These are phyloP conservation scores for Platorchestia sp. DNA, from an alignment of 1,140 invertebrate genomes.

Conservation along the genomic window DNA sequence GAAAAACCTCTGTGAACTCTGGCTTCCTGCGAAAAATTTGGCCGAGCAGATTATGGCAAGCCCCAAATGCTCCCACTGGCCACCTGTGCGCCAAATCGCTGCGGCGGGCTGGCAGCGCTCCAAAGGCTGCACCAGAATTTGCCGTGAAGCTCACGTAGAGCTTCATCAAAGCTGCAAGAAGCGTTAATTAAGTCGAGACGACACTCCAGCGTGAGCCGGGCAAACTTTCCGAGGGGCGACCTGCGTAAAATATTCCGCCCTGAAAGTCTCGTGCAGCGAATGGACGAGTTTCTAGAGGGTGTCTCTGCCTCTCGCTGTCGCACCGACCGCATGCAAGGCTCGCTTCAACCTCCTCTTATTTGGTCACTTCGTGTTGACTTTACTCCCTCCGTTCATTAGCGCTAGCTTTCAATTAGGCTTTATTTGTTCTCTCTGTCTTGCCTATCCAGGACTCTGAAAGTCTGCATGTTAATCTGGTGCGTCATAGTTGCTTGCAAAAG, in stretches of 20 bases:
- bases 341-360: neutral
- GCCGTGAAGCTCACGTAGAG: neutral
- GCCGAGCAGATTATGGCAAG: neutral
- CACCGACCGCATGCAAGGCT: neutral
- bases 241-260: neutral
- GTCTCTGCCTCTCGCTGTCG: neutral
- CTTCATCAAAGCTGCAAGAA: slow-evolving; percentile 7
- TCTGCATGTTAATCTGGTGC: no score
- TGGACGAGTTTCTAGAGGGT: neutral
- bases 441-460: neutral
- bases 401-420: neutral
- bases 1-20: neutral
- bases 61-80: neutral
- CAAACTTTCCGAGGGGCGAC: slow-evolving; percentile 4
- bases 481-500: no score
- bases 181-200: slow-evolving; percentile 6
- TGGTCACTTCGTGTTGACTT: neutral
- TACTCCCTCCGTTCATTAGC: neutral
- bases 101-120: neutral
- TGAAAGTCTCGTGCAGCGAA: neutral
- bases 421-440: neutral
- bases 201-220: neutral
- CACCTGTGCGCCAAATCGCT: neutral
- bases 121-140: neutral
- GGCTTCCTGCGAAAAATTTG: neutral